Evolutionary conservation across 1,140 invertebrate genomes (phyloP), one percentile per base, ranked within the genome.

Genomic region (Eriosoma lanigerum): DNA sequence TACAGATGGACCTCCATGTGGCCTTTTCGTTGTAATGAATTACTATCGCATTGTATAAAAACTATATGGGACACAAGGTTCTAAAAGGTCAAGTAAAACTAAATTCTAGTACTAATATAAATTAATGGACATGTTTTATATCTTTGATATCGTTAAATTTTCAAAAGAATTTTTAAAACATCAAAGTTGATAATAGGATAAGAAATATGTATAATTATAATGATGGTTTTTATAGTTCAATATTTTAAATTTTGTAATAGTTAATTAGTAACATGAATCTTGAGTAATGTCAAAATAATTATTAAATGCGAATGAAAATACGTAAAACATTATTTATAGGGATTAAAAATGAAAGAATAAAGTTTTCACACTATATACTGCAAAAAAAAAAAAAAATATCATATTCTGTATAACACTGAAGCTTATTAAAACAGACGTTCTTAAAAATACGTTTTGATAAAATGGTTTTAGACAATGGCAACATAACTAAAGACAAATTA

Each of bases 1-100:
- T 68, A 68, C 66, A 68, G 66, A 68, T 68, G 66, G 66, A 68
- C 66, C 66, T 68, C 66, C 66, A 6, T 38, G 44, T 48, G 44
- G 66, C 66, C 44, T 68, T 68, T 68, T 38, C 66, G 13, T n/a
- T 24, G 13, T 68, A 48, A 68, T 68, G 66, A 68, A 68, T 68
- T 48, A 48, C 38, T 68, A 68, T 26, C 3, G 2, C 32, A 5
- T 4, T 44, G 32, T 48, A 48, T 13, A 21, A 48, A 68, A 68
- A 46, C 66, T 68, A 48, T 21, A 68, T 68, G 48, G 44, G 44
- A 15, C 66, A 24, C 17, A 68, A 44, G 21, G 38, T 68, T 48
- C 46, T n/a, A 52, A 72, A 72, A 72, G 68, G 68, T 72, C 48
- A 52, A 72, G 68, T 26, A 8, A 24, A n/a, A 1, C 0, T 52